Evolutionary conservation across 2,113 vertebrate genomes (phyloP).

Genomic region (Epinephelus moara): DNA sequence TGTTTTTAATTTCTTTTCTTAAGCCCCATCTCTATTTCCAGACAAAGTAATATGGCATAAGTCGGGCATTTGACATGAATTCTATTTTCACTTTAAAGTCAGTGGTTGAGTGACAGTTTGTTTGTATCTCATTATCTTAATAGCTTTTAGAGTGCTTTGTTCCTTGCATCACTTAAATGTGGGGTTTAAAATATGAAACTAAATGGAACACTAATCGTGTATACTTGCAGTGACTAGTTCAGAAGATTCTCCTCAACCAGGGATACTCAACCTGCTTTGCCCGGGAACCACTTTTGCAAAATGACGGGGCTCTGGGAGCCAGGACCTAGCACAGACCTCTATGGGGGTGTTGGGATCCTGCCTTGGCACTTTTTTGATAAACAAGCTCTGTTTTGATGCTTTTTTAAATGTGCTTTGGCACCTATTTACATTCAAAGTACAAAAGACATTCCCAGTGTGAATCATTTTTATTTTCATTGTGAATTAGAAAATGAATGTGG

Average conservation of each 20-base stretch:
- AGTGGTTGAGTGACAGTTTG: background rate
- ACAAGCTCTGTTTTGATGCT: too few relatives aligned
- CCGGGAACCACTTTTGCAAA: too few relatives aligned
- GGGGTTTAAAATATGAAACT: background rate
- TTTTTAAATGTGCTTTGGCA: too few relatives aligned
- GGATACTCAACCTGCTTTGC: too few relatives aligned
- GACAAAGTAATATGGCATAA: background rate
- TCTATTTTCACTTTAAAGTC: conserved; percentile 7
- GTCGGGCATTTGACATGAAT: background rate
- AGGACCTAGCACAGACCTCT: too few relatives aligned
- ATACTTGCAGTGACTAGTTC: background rate
- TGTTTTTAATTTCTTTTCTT: background rate
- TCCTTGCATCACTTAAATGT: background rate
- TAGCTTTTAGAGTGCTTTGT: conserved; percentile 8
- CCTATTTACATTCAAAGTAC: too few relatives aligned
- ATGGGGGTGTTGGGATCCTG: too few relatives aligned
- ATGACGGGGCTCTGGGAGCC: too few relatives aligned
- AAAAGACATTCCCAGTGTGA: too few relatives aligned
- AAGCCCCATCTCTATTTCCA: background rate
- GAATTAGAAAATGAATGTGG: too few relatives aligned
- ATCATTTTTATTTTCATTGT: too few relatives aligned
- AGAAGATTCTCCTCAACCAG: background rate
- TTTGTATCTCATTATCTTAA: background rate
- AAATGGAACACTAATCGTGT: background rate
- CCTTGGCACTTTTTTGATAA: too few relatives aligned